Base-by-base conservation (phyloP, 2,888 invertebrate genomes). In the Octonoba sinensis region DNA sequence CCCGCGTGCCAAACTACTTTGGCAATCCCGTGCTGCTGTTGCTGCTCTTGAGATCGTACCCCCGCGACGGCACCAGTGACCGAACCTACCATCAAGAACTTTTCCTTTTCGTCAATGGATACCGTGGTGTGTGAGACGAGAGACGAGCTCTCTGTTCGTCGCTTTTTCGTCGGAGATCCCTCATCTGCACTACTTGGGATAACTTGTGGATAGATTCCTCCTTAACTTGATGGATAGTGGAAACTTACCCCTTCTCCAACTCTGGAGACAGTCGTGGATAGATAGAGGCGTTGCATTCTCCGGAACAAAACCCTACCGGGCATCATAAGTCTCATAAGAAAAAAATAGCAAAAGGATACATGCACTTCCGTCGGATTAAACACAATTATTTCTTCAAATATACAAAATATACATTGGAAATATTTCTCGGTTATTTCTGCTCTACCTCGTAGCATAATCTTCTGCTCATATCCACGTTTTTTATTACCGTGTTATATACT, bases 111-210 rank as follows among this genome's bases (percentile, higher is more conserved):
- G 57, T 36, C 49, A 11, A 16, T 65, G 71, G 64, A 77, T 69
- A 70, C 67, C 59, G 67, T 49, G 75, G 56, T 60, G 75, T 65
- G 75, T 51, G 67, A 36, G 36, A 8, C 36, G 36, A 36, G 36
- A 44, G 47, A 51, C 65, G 74, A 57, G 27, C 65, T 64, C 20
- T 11, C 46, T 20, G 54, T 47, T 66, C 57, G 64, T 56, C 22
- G 46, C 59, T 51, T 54, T 59, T 51, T 54, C 36, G 36, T 18
- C 27, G 60, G 22, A 22, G 66, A 16, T 56, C 65, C 66, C 59
- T 66, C 57, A n/a, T 54, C 54, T 16, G 18, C 20, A 12, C 54
- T 6, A 20, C 54, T n/a, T 12, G n/a, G 20, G 15, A 54, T 54
- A 54, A n/a, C 54, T 54, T 20, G 18, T 54, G 54, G 20, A 54